Percentiles rank a stretch among this genome's conserved stretches.
phyloP scores from a whole-genome alignment of 2,797 vertebrate genomes.

The Semotilus atromaculatus region DNA sequence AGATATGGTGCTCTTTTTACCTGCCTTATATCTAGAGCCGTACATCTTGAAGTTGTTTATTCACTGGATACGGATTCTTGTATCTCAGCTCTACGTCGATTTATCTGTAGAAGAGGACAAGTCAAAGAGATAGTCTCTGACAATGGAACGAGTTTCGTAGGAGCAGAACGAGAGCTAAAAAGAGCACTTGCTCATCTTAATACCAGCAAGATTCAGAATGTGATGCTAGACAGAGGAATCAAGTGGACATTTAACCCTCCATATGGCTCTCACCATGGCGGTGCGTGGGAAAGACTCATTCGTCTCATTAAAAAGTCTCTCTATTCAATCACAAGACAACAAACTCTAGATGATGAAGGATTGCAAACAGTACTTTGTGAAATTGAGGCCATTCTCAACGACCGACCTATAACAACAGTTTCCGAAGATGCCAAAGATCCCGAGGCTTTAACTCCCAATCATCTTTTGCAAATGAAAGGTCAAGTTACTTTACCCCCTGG shows the following conservation, averaged over 20 bases:
- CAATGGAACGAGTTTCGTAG: slow-evolving; percentile 41
- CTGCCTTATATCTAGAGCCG: background rate
- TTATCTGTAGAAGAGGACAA: slow-evolving; percentile 22
- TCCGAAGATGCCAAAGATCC: too few species aligned
- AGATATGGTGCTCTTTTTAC: slow-evolving; percentile 5
- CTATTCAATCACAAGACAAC: too few species aligned
- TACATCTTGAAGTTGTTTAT: slow-evolving; percentile 14
- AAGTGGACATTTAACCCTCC: slow-evolving; percentile 16
- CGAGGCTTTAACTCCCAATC: too few species aligned
- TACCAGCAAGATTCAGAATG: background rate
- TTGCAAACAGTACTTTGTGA: too few species aligned
- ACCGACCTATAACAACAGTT: too few species aligned
- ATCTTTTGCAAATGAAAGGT: too few species aligned
- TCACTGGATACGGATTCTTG: slow-evolving; percentile 42
- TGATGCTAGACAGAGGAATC: background rate
- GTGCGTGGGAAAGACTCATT: too few species aligned
- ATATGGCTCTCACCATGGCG: too few species aligned
- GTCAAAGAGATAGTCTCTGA: slow-evolving; percentile 25
- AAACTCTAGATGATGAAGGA: too few species aligned
- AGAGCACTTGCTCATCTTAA: background rate
- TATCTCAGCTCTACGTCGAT: slow-evolving; percentile 2
- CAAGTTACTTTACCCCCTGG: too few species aligned
- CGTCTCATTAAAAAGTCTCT: too few species aligned
- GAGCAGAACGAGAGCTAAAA: slow-evolving; percentile 13
- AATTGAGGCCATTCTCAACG: too few species aligned